Evolutionary conservation across 2,888 invertebrate genomes (phyloP), one percentile per base, ranked within the genome.

Genomic region (Diarsia dahlii): DNA sequence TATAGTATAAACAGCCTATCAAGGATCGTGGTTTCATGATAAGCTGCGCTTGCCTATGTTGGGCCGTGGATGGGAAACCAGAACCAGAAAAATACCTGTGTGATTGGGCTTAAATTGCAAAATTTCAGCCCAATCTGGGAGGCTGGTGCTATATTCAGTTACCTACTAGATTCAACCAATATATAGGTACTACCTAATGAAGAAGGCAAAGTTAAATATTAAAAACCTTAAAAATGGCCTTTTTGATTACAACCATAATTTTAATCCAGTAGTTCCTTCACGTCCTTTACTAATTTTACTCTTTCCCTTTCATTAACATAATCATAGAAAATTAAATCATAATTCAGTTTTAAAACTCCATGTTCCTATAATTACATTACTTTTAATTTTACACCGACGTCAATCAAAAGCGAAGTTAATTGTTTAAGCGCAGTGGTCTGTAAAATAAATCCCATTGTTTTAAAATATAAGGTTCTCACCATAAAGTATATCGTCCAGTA

Each of bases 371-470:
- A 85, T 82, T 75, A 74, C 3, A 50, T 71, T 76, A 71, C 85
- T 83, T 82, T 82, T 85, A 72, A 82, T 85, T 76, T 85, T 76
- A 76, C 82, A 63, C 58, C 45, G 46, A 82, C 82, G 78, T 83
- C 82, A 82, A 76, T 83, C 77, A 83, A 69, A 70, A 48, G 23
- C 45, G n/a, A 34, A 70, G 54, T 71, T 82, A 74, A 78, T 82
- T 84, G 72, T 82, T 72, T 78, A 62, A 56, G 58, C 34, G 63
- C 86, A 72, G 63, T 71, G 58, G 72, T 54, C 68, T 78, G 84
- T 73, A 58, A 75, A 82, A 76, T 85, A 73, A 71, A 75, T 71
- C 65, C 71, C 23, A 82, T 84, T 85, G 86, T 84, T 86, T 39
- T 63, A 71, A 52, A 73, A 69, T 74, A 39, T 71, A 20, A 74